Evolutionary conservation across 2,888 invertebrate genomes (phyloP).

Genomic region (Nemotelus nigrinus): DNA sequence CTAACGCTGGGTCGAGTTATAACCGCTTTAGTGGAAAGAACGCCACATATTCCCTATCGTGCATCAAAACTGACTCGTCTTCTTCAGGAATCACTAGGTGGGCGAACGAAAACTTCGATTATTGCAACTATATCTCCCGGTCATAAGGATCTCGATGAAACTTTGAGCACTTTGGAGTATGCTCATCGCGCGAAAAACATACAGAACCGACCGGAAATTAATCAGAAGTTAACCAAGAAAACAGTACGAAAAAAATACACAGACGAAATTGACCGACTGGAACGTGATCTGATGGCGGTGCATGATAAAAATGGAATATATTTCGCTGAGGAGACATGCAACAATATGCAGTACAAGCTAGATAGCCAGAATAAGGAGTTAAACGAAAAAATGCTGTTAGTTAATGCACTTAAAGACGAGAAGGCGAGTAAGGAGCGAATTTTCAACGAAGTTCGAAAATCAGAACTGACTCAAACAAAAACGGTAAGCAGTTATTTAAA

Average conservation of each 20-base stretch:
- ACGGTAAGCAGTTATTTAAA: constrained; percentile 58
- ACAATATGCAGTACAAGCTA: constrained; percentile 72
- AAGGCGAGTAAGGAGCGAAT: constrained; percentile 70
- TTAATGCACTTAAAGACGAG: constrained; percentile 76
- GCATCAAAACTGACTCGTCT: constrained; percentile 96
- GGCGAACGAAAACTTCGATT: constrained; percentile 95
- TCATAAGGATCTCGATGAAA: constrained; percentile 88
- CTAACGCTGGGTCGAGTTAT: constrained; percentile 95
- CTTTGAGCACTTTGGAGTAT: constrained; percentile 94
- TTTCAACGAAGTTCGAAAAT: constrained; percentile 66
- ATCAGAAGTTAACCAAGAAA: constrained; percentile 87
- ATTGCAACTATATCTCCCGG: constrained; percentile 96
- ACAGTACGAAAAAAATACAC: constrained; percentile 85
- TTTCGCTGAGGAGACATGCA: constrained; percentile 85
- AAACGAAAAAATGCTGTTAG: constrained; percentile 73
- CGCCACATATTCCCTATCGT: constrained; percentile 94
- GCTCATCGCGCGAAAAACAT: constrained; percentile 95
- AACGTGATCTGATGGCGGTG: constrained; percentile 85
- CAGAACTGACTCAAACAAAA: constrained; percentile 52
- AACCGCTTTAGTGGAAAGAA: constrained; percentile 90
- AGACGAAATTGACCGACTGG: constrained; percentile 89
- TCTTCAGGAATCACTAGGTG: constrained; percentile 95
- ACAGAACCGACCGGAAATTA: constrained; percentile 88
- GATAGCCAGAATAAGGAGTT: constrained; percentile 76
- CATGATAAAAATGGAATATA: constrained; percentile 89